Percentiles rank a stretch among this genome's conserved stretches.
These are phyloP conservation scores for Henicopernis longicauda DNA, from an alignment of 2,113 vertebrate species.

Conservation along the genomic window DNA sequence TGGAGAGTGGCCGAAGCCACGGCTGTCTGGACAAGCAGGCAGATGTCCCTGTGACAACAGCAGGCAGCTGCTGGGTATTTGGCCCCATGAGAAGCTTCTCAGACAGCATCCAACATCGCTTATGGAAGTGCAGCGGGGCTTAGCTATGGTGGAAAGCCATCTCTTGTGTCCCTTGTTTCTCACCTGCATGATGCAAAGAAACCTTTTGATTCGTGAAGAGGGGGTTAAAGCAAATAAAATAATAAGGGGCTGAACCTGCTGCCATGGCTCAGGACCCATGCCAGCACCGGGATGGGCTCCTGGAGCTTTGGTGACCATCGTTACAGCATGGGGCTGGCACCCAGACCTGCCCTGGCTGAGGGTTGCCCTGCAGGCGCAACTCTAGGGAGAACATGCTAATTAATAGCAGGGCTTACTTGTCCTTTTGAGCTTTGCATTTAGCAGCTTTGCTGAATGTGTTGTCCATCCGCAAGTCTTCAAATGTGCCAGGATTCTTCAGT, in stretches of 20 bases:
- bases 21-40: background rate
- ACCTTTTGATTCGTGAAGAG: background rate
- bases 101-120: fast-evolving
- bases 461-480: fast-evolving
- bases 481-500: fast-evolving
- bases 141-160: background rate
- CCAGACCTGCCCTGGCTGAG: background rate
- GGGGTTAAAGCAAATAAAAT: background rate
- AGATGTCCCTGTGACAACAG: background rate
- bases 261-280: fast-evolving
- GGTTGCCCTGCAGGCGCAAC: background rate
- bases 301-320: background rate
- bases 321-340: background rate
- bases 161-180: background rate
- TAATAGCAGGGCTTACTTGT: background rate
- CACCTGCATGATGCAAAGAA: background rate
- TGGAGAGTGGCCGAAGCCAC: background rate
- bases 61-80: fast-evolving
- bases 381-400: background rate
- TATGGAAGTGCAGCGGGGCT: background rate
- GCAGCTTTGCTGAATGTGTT: background rate
- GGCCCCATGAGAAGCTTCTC: background rate
- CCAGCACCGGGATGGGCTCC: background rate
- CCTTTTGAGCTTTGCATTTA: background rate
- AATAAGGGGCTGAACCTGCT: background rate